Conservation (phyloP, 2,113 vertebrate genomes). For the Dinomys branickii region DNA sequence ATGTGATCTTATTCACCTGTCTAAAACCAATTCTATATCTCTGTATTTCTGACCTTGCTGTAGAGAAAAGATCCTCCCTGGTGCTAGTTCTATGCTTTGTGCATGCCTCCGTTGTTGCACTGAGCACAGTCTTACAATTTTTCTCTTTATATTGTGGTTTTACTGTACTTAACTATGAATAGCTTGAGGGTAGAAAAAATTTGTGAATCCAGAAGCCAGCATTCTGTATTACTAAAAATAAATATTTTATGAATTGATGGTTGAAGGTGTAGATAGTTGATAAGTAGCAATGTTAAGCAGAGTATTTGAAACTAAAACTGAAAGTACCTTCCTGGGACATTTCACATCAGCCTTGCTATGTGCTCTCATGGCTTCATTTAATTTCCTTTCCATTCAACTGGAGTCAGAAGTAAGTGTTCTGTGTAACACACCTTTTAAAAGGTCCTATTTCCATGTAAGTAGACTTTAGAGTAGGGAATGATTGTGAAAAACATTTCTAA, state of each 20-base stretch:
- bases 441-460: background rate
- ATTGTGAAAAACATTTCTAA: background rate
- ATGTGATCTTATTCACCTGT: background rate
- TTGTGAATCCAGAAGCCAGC: background rate
- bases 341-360: background rate
- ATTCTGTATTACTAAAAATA: background rate
- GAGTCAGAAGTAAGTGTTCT: background rate
- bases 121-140: background rate
- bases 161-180: background rate
- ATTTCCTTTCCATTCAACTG: background rate
- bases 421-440: background rate
- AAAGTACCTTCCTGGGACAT: background rate
- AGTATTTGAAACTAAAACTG: background rate
- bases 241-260: conserved; percentile 3
- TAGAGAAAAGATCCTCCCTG: background rate
- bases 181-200: background rate
- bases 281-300: background rate
- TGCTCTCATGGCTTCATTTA: background rate
- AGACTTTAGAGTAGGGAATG: background rate
- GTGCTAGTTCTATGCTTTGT: background rate
- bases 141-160: background rate
- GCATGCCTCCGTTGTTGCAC: background rate
- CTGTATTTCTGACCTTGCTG: background rate
- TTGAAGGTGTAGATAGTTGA: background rate
- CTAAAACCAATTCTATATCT: background rate